phyloP scores from a whole-genome alignment of 2,113 vertebrate genomes.

The Helogale parvula region DNA sequence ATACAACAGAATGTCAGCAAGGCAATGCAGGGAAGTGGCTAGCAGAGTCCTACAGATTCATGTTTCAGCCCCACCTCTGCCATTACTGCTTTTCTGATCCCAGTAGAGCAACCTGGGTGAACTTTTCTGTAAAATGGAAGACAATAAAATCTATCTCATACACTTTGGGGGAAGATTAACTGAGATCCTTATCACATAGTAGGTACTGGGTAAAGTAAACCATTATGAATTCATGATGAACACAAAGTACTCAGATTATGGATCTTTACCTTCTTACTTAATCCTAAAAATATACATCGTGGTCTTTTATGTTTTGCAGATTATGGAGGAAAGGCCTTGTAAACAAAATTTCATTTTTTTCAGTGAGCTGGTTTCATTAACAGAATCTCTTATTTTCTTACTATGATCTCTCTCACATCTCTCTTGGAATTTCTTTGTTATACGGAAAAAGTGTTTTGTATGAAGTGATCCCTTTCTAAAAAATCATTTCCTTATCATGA shows the following conservation, averaged over 20 bases:
- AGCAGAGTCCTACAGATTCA: not conserved
- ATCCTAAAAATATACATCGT: not conserved
- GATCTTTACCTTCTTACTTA: not conserved
- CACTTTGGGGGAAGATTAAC: not conserved
- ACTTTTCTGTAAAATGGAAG: not conserved
- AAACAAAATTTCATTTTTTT: slow-evolving; percentile 34
- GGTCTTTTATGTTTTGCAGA: not conserved
- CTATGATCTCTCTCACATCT: not conserved
- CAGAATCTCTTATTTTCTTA: slow-evolving; percentile 40
- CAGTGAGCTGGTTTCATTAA: not conserved
- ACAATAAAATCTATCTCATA: not conserved
- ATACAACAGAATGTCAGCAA: not conserved
- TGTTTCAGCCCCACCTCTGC: not conserved
- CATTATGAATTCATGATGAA: slow-evolving; percentile 13
- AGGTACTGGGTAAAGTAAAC: not conserved
- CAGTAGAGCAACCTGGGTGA: not conserved
- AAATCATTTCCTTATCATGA: not conserved
- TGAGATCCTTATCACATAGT: not conserved
- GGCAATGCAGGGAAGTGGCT: no score
- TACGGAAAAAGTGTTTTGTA: not conserved
- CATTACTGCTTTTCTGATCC: not conserved
- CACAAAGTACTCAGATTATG: not conserved
- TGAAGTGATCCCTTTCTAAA: not conserved
- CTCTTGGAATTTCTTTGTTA: not conserved
- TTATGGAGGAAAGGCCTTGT: not conserved